Evolutionary conservation across 2,888 invertebrate genomes (phyloP), one percentile per base, ranked within the genome.

Genomic region (Phlogophora meticulosa): DNA sequence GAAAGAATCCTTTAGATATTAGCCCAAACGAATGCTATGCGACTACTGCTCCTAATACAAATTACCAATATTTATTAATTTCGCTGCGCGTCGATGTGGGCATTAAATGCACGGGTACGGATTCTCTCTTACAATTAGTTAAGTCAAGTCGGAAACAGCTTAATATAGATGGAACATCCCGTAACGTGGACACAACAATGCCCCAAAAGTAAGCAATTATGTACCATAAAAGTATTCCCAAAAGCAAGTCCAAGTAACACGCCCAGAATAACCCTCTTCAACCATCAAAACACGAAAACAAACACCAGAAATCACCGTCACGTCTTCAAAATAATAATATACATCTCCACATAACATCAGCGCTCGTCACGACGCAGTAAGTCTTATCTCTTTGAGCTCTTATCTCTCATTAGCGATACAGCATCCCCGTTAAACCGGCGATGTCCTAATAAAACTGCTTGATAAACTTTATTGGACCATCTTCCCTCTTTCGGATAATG

Each of bases 351-450:
- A 22, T 65, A 34, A 49, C 52, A 72, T 46, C 67, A 53, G 32
- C 57, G 42, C 28, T 20, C 58, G 38, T 58, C 57, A 32, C 48
- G 42, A 36, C 42, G 34, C 42, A 55, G 49, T 53, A 69, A 38
- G 46, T 51, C 58, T 64, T 81, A 79, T 77, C 81, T 69, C 55
- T 3, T n/a, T 9, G 22, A 34, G 43, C 58, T 78, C 83, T 88
- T 89, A 90, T 89, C 90, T 87, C 89, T 89, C 90, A 90, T 90
- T 90, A 89, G 87, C 87, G 87, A 88, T 89, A 87, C 87, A 87
- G 79, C 72, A 76, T 81, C 82, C 78, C 82, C 82, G 81, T 87
- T 88, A 86, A 87, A 82, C 81, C 85, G 82, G 76, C 85, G 84
- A 87, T 83, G 82, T 81, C 76, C 84, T 80, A 87, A 87, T 90